Evolutionary conservation across 2,888 invertebrate genomes (phyloP).

Genomic region (Machimus rusticus): DNA sequence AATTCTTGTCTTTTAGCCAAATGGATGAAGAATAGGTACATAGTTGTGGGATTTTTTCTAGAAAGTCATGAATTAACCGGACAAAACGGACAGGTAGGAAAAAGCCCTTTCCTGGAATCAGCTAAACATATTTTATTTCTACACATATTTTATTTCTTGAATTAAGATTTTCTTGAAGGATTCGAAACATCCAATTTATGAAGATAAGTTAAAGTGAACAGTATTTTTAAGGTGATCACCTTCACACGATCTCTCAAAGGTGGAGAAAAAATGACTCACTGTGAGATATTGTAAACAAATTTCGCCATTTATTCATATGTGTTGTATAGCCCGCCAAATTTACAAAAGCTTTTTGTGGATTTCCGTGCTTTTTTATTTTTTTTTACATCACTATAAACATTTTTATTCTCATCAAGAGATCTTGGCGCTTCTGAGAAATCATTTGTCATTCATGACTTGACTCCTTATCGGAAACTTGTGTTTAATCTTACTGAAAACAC

Average conservation of each 20-base stretch:
- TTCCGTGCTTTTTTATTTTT: neutral
- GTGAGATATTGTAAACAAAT: neutral
- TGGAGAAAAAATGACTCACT: neutral
- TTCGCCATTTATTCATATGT: neutral
- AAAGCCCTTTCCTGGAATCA: neutral
- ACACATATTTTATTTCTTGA: neutral
- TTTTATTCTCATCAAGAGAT: neutral
- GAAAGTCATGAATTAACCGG: neutral
- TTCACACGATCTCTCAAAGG: neutral
- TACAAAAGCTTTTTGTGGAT: neutral
- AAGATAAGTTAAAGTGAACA: neutral
- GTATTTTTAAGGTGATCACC: neutral
- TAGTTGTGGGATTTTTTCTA: neutral
- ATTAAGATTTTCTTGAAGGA: neutral
- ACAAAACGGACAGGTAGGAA: neutral
- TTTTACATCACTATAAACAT: neutral
- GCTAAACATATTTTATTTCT: neutral
- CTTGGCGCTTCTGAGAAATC: neutral
- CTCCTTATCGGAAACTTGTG: neutral
- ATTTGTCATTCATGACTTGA: neutral
- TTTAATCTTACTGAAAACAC: neutral
- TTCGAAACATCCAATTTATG: neutral
- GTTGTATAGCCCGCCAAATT: neutral
- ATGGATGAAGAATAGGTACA: neutral
- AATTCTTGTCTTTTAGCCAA: neutral